Evolutionary conservation across 30 jellyfish, hydroid and myxozoan genomes (phyloP).

Genomic region (Aurelia coerulea): DNA sequence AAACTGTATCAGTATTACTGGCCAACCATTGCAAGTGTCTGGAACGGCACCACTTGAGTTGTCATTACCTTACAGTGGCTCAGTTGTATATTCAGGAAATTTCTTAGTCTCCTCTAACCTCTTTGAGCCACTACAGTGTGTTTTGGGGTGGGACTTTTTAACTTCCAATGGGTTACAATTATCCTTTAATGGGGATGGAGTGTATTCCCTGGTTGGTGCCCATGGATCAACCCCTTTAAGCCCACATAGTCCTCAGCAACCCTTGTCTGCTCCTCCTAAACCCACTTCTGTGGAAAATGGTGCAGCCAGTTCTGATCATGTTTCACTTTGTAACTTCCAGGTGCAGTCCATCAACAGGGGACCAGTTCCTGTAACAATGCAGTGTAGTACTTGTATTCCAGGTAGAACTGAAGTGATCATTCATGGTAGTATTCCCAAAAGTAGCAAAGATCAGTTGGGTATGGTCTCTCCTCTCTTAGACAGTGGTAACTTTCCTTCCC

Average conservation of each 20-base stretch:
- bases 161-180: conserved; percentile 30
- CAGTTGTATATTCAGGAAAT: not conserved
- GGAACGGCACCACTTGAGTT: conserved; percentile 32
- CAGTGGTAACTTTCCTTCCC: not conserved
- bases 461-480: conserved; percentile 12
- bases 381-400: conserved; percentile 12
- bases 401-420: conserved; percentile 41
- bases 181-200: not conserved
- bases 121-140: conserved; percentile 37
- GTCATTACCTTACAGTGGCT: conserved; percentile 24
- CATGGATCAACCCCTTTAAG: not conserved
- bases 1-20: conserved; percentile 38
- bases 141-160: conserved; percentile 45
- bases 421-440: not conserved
- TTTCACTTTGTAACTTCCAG: conserved; percentile 8
- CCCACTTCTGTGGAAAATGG: not conserved
- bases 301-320: not conserved
- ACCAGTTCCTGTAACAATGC: conserved; percentile 24
- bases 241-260: conserved; percentile 5
- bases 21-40: conserved; percentile 21
- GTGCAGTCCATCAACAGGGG: conserved; percentile 24
- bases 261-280: conserved; percentile 2
- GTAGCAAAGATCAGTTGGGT: conserved; percentile 46
- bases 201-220: not conserved
- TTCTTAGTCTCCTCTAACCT: conserved; percentile 6